These are phyloP conservation scores for Drosophila ambigua DNA, from an alignment of 1,140 invertebrate genomes.

Conservation along the genomic window DNA sequence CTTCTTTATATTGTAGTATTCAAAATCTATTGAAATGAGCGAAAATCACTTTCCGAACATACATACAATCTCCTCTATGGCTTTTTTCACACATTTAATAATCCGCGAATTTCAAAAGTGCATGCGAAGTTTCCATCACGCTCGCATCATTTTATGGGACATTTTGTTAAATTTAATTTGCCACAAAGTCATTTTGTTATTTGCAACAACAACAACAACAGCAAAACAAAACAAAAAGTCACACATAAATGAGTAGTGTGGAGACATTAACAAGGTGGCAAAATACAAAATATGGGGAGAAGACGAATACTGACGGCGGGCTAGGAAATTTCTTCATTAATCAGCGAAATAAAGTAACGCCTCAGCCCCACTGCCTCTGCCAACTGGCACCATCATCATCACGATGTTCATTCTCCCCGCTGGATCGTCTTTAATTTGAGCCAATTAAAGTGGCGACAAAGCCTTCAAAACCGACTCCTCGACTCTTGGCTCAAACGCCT, in stretches of 20 bases:
- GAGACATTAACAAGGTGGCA: constrained; percentile 54
- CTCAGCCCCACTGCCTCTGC: constrained; percentile 8
- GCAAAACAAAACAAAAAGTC: constrained; percentile 15
- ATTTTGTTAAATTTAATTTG: constrained; percentile 67
- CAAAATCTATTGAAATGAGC: too few species aligned
- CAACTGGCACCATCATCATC: too few species aligned
- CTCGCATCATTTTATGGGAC: constrained; percentile 50
- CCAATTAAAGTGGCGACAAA: constrained; percentile 59
- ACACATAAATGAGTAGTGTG: constrained; percentile 10
- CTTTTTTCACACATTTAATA: background rate
- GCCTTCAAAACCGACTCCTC: constrained; percentile 16
- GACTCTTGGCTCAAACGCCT: constrained; percentile 11
- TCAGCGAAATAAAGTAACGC: constrained; percentile 48
- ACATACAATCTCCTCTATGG: too few species aligned
- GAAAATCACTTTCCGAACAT: too few species aligned
- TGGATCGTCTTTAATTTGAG: constrained; percentile 54
- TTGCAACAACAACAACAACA: background rate
- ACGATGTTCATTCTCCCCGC: background rate
- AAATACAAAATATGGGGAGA: constrained; percentile 10
- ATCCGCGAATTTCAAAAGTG: too few species aligned
- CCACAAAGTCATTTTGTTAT: constrained; percentile 20
- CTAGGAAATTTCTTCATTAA: constrained; percentile 66
- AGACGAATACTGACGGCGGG: background rate
- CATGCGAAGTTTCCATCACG: background rate
- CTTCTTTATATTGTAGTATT: too few species aligned